phyloP scores from a whole-genome alignment of 2,113 vertebrate species.

The Donacobius atricapilla region DNA sequence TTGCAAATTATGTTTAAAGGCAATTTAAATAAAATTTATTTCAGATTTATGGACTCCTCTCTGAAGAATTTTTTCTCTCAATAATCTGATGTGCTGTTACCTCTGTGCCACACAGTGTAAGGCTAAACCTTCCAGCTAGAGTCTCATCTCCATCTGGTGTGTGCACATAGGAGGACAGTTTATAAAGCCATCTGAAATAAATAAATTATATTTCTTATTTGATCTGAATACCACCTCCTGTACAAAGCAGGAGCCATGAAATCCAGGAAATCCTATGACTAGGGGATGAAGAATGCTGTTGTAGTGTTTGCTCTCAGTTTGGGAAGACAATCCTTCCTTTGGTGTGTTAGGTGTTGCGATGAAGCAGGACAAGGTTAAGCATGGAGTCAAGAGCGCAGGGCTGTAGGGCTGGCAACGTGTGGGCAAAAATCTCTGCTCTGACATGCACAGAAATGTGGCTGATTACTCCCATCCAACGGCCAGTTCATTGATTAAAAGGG shows the following conservation, averaged over 20 bases:
- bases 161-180: background rate
- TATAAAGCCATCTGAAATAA: constrained; percentile 43
- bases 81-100: background rate
- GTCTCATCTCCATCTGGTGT: constrained; percentile 44
- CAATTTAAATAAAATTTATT: constrained; percentile 46
- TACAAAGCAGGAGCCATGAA: background rate
- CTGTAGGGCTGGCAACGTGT: background rate
- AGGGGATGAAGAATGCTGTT: background rate
- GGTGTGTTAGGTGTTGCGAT: background rate
- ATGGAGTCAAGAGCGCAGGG: rapidly evolving
- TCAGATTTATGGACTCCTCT: background rate
- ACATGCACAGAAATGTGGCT: constrained; percentile 30
- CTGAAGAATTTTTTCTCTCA: background rate
- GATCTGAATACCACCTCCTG: background rate
- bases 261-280: background rate
- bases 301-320: background rate
- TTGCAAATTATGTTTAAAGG: constrained; percentile 27
- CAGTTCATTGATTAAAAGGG: constrained; percentile 51
- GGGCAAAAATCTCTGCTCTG: background rate
- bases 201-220: constrained; percentile 22
- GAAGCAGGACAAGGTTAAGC: background rate
- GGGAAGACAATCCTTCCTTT: background rate
- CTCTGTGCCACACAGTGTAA: background rate
- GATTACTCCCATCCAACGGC: background rate
- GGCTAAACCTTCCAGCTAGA: background rate